A percentile compares a stretch with the other conserved stretches of the same genome.
These are phyloP conservation scores for Zaprionus vittiger DNA, from an alignment of 1,140 invertebrate species.

Conservation along the genomic window DNA sequence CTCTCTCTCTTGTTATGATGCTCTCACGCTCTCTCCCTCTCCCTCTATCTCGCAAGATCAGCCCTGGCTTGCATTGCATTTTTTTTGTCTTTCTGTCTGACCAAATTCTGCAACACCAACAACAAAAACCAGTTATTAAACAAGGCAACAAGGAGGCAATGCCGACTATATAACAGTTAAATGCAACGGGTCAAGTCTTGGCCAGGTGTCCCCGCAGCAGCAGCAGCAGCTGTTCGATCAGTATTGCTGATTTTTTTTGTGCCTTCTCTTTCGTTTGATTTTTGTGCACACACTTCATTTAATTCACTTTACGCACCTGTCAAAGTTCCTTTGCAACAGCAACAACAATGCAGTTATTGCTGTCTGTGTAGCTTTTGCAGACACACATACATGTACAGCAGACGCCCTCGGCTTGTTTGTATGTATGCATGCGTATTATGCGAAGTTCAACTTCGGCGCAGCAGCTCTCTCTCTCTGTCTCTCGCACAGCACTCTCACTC, in stretches of 20 bases:
- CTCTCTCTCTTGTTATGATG: no score
- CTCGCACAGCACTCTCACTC: not conserved
- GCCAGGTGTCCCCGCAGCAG: slow-evolving; percentile 47
- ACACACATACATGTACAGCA: slow-evolving; percentile 12
- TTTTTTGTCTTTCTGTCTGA: slow-evolving; percentile 7
- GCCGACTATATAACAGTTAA: slow-evolving; percentile 52
- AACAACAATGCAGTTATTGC: slow-evolving; percentile 22
- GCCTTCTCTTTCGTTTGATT: slow-evolving; percentile 11
- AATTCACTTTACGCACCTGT: slow-evolving; percentile 28
- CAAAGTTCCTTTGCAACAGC: slow-evolving; percentile 1
- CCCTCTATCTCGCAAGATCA: no score
- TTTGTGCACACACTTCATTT: slow-evolving; percentile 11
- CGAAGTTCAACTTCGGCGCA: slow-evolving; percentile 71
- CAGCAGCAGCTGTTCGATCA: slow-evolving; percentile 53
- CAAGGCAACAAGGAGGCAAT: slow-evolving; percentile 28
- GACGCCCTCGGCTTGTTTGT: slow-evolving; percentile 18
- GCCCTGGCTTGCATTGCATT: no score
- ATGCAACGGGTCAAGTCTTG: slow-evolving; percentile 28
- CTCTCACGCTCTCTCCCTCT: no score
- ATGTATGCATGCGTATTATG: slow-evolving; percentile 45
- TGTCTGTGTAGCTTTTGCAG: slow-evolving; percentile 8
- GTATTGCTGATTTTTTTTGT: slow-evolving; percentile 1
- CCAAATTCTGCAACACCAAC: slow-evolving; percentile 31
- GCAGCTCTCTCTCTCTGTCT: slow-evolving; percentile 31
- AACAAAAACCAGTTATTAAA: slow-evolving; percentile 63